Conservation (phyloP, 2,797 vertebrate species). For the Crocodylus rhombifer region DNA sequence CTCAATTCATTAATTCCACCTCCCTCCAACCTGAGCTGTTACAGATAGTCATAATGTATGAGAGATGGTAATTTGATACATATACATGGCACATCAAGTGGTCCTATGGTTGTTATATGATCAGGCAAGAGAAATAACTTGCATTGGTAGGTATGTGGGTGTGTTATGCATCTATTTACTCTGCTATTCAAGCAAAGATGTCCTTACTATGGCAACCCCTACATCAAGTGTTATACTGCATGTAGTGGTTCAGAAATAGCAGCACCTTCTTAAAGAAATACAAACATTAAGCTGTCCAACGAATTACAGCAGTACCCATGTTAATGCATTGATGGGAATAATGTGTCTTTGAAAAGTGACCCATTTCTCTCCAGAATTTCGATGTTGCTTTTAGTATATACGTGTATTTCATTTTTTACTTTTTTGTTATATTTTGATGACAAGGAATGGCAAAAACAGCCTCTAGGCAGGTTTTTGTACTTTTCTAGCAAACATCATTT, state of each 20-base stretch:
- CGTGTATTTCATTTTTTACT: neutral
- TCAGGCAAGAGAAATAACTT: constrained; percentile 40
- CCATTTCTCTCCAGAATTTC: neutral
- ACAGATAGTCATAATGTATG: accelerated
- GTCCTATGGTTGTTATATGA: neutral
- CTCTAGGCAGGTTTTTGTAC: neutral
- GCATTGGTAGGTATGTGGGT: constrained; percentile 55
- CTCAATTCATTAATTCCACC: neutral
- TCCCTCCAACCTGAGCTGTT: neutral
- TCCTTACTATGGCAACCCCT: constrained; percentile 83
- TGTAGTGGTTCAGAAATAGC: constrained; percentile 77
- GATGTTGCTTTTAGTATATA: neutral
- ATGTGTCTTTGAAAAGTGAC: neutral
- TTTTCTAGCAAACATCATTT: neutral
- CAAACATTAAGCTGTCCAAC: neutral
- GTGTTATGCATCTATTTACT: constrained; percentile 65
- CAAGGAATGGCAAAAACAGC: neutral
- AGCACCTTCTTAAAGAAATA: constrained; percentile 64
- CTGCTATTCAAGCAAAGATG: constrained; percentile 64
- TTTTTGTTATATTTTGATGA: neutral
- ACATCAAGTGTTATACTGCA: constrained; percentile 42
- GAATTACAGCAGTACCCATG: accelerated
- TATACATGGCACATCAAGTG: neutral
- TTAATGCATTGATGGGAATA: accelerated
- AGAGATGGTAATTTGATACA: neutral